Evolutionary conservation across 2,113 vertebrate genomes (phyloP), one percentile per base, ranked within the genome.

Genomic region (Balaeniceps rex): DNA sequence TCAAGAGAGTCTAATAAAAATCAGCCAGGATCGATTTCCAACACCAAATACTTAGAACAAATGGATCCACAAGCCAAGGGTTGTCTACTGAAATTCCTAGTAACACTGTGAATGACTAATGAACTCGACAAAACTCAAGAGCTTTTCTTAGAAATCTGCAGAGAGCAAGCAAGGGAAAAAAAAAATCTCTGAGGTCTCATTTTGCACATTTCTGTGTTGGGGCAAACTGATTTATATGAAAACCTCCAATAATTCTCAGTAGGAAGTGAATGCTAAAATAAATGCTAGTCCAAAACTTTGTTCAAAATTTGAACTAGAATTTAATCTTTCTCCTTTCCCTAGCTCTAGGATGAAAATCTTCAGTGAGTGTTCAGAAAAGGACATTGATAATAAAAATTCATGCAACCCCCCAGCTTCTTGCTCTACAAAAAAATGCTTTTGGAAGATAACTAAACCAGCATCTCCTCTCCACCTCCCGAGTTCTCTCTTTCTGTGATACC

Each of bases 91-190:
- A 94, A 95, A 95, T 90, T 97, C 87, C 79, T 66, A 78, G 94
- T 96, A 92, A 92, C 28, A 16, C 79, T 86, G 44, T 38, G 64
- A 94, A 83, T 93, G 74, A 90, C 91, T 95, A 95, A 96, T 40
- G 78, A 86, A 90, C 80, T 88, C 6, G 0, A 90, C 3, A 31
- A 95, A 95, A 90, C n/a, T 60, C 66, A 86, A 96, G 82, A 86
- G 91, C 51, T 91, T 93, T 96, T 96, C 94, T 95, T 78, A 94
- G 94, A 96, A 95, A 81, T 71, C 55, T 75, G 86, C 77, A 91
- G 81, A 88, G 51, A 83, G 34, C 60, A 75, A 86, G 60, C 24
- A 93, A 60, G 4, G 4, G 17, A 40, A 25, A 87, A 46, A 77
- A 79, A 19, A 72, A 63, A 55, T 49, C 51, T 87, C 76, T 12